Conservation (phyloP, 2,888 invertebrate genomes). For the Tribolium freemani region DNA sequence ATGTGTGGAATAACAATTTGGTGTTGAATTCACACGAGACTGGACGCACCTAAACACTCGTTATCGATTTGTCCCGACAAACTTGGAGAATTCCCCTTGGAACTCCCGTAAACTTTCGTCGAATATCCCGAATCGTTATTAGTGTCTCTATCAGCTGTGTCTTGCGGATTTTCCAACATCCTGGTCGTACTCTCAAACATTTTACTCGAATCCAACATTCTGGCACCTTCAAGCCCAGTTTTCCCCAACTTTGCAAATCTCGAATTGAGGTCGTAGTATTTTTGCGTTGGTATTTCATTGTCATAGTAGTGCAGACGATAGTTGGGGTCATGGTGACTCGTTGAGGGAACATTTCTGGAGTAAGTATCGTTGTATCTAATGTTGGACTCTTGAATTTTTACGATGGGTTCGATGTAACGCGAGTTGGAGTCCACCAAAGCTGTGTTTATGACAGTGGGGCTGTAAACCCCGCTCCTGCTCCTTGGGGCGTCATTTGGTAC, state of each 20-base stretch:
- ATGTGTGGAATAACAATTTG: neutral
- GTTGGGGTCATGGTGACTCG: conserved; percentile 16
- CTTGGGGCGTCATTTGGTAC: conserved; percentile 63
- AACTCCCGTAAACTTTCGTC: conserved; percentile 84
- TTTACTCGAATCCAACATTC: conserved; percentile 60
- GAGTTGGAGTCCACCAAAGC: conserved; percentile 59
- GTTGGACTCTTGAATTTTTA: conserved; percentile 60
- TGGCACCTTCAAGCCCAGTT: conserved; percentile 52
- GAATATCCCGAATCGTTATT: conserved; percentile 91
- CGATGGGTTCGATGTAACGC: conserved; percentile 63
- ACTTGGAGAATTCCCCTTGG: conserved; percentile 84
- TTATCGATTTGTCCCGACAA: conserved; percentile 72
- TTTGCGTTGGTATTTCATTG: conserved; percentile 45
- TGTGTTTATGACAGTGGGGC: conserved; percentile 65
- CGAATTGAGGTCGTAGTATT: conserved; percentile 57
- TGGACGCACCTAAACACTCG: conserved; percentile 72
- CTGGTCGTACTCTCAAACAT: conserved; percentile 61
- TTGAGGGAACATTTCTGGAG: conserved; percentile 38
- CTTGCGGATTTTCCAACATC: conserved; percentile 61
- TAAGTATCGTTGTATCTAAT: conserved; percentile 51
- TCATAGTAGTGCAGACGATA: conserved; percentile 50
- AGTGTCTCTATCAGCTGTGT: conserved; percentile 73
- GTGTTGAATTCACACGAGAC: conserved; percentile 72
- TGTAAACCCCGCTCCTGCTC: conserved; percentile 70
- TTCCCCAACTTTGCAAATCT: conserved; percentile 62